Percentiles rank a stretch among this genome's conserved stretches.
phyloP scores from a whole-genome alignment of 1,140 invertebrate genomes.

The Philaenus spumarius region DNA sequence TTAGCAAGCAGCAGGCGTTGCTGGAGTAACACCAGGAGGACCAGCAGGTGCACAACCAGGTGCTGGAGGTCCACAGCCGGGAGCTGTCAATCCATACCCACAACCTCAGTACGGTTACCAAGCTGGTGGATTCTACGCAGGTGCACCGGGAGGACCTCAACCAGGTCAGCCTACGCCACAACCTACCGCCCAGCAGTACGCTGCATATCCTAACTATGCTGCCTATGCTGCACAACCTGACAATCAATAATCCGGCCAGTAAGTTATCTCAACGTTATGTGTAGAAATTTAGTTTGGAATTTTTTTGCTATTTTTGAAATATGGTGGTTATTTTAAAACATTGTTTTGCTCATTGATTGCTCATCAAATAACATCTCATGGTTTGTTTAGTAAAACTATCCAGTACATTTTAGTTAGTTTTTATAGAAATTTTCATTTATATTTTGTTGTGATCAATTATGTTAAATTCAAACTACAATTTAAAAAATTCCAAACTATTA shows the following conservation, averaged over 20 bases:
- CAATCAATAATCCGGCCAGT: neutral
- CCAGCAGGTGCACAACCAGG: neutral
- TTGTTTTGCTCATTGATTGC: no score
- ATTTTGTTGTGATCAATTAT: no score
- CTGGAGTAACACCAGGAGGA: neutral
- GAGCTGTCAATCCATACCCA: conserved; percentile 6
- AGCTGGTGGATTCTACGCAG: conserved; percentile 1
- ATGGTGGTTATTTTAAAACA: no score
- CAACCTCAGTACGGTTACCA: conserved; percentile 14
- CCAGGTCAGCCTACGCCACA: neutral
- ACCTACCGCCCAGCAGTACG: conserved; percentile 8
- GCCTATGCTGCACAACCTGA: conserved; percentile 7
- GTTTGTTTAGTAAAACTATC: no score
- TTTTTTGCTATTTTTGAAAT: no score
- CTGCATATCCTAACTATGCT: conserved; percentile 12
- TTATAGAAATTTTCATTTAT: no score
- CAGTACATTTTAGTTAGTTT: no score
- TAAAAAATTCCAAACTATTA: no score
- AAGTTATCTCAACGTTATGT: no score
- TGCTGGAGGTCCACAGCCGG: neutral
- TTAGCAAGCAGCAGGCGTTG: neutral
- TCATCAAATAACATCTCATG: no score
- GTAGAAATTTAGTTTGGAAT: no score
- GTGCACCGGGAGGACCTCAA: conserved; percentile 5
- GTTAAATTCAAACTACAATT: no score